phyloP scores from a whole-genome alignment of 2,888 invertebrate genomes.

The Nowickia ferox region DNA sequence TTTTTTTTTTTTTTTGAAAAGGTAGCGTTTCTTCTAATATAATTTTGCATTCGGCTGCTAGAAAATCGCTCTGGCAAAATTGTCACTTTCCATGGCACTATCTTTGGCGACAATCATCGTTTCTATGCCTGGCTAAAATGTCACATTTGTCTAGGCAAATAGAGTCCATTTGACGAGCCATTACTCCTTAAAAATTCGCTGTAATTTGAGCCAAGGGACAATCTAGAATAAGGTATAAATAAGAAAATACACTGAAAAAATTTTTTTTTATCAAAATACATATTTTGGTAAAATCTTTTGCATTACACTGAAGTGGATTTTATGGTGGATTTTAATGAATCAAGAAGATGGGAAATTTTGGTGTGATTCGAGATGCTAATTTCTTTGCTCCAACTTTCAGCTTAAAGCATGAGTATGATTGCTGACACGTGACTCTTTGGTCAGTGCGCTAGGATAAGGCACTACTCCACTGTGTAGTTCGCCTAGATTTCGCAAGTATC shows the following conservation, averaged over 20 bases:
- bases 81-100: slow-evolving; percentile 74
- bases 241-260: slow-evolving; percentile 23
- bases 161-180: slow-evolving; percentile 67
- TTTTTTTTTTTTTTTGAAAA: slow-evolving; percentile 7
- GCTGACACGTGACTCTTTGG: too few species aligned
- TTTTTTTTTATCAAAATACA: background rate
- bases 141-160: slow-evolving; percentile 73
- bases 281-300: background rate
- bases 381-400: too few species aligned
- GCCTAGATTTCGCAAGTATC: too few species aligned
- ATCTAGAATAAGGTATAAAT: slow-evolving; percentile 30
- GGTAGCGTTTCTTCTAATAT: slow-evolving; percentile 27
- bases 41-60: slow-evolving; percentile 47
- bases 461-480: too few species aligned
- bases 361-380: too few species aligned
- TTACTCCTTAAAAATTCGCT: slow-evolving; percentile 39
- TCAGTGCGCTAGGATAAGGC: too few species aligned
- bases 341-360: too few species aligned
- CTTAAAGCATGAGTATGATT: too few species aligned
- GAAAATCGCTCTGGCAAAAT: slow-evolving; percentile 66
- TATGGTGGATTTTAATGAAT: too few species aligned
- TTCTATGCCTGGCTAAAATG: slow-evolving; percentile 68
- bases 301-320: too few species aligned
- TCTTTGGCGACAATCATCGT: slow-evolving; percentile 73
- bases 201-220: slow-evolving; percentile 40